Base-by-base conservation (phyloP, 2,888 invertebrate species). In the Catocala nupta region DNA sequence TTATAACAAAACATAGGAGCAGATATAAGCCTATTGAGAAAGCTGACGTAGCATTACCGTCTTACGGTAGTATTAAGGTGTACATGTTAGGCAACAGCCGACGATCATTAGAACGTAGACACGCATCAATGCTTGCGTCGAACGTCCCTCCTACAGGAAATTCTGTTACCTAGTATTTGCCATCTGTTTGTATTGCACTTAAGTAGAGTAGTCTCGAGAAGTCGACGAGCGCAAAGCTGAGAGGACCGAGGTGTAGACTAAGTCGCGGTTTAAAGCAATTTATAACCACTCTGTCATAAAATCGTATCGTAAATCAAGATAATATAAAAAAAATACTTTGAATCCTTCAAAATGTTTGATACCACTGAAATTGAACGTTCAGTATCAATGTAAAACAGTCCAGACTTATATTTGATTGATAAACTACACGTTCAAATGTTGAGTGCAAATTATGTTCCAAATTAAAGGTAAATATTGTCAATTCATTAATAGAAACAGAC, bases 141-240 rank as follows among this genome's bases (percentile, higher is more conserved):
- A 64, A 70, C 59, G 57, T 25, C 59, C 54, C 53, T 63, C 51
- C 63, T 61, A 12, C 59, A 63, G 73, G 62, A 65, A 77, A 74
- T 73, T 75, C 72, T 55, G 77, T 66, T 70, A 77, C 69, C 66
- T 61, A 59, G 73, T 78, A 77, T 79, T 79, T 72, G 73, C 72
- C 68, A 75, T 63, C 74, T 77, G 74, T 79, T 79, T 80, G 77
- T 65, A 80, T 75, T 71, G 76, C 77, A 71, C 81, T 83, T 67
- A 57, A 70, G 66, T 55, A 50, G 59, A 80, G 78, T 59, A 71
- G 62, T 60, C 79, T 81, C 57, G 52, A 70, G 69, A 70, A 66
- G 70, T 80, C 73, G 71, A 77, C 75, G 39, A 61, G 73, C 66
- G 69, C 65, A 70, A 75, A 76, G 71, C 70, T 65, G 73, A 75